Conservation (phyloP, 2,113 vertebrate genomes). For the Hippocampus abdominalis region DNA sequence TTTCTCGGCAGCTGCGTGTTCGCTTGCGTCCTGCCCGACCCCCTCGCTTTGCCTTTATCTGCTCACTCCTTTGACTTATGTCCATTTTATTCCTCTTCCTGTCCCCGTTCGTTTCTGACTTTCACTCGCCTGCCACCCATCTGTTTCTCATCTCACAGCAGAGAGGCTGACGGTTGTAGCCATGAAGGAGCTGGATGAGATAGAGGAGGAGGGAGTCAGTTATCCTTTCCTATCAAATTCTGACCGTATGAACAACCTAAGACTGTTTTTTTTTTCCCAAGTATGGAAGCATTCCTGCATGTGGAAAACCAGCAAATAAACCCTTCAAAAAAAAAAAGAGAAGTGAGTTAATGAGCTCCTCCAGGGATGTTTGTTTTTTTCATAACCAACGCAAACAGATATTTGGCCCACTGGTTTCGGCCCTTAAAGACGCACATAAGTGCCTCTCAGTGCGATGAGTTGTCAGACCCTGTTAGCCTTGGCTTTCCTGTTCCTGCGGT, state of each 20-base stretch:
- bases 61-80: constrained; percentile 62
- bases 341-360: constrained; percentile 49
- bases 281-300: constrained; percentile 50
- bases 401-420: constrained; percentile 46
- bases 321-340: constrained; percentile 8
- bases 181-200: constrained; percentile 33
- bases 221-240: constrained; percentile 34
- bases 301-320: constrained; percentile 33
- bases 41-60: constrained; percentile 73
- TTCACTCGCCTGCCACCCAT: constrained; percentile 41
- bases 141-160: constrained; percentile 62
- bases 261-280: constrained; percentile 22
- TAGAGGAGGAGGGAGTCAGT: constrained; percentile 15
- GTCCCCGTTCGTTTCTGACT: constrained; percentile 31
- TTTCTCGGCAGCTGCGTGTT: constrained; percentile 68
- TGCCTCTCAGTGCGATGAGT: constrained; percentile 49
- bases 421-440: constrained; percentile 36
- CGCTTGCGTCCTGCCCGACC: constrained; percentile 78
- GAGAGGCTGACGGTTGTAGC: constrained; percentile 18
- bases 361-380: constrained; percentile 56
- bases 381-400: constrained; percentile 64
- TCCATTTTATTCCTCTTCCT: constrained; percentile 27
- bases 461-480: constrained; percentile 71
- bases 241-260: constrained; percentile 11
- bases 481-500: constrained; percentile 65